phyloP scores from a whole-genome alignment of 2,113 vertebrate species.

The Vulpes lagopus region DNA sequence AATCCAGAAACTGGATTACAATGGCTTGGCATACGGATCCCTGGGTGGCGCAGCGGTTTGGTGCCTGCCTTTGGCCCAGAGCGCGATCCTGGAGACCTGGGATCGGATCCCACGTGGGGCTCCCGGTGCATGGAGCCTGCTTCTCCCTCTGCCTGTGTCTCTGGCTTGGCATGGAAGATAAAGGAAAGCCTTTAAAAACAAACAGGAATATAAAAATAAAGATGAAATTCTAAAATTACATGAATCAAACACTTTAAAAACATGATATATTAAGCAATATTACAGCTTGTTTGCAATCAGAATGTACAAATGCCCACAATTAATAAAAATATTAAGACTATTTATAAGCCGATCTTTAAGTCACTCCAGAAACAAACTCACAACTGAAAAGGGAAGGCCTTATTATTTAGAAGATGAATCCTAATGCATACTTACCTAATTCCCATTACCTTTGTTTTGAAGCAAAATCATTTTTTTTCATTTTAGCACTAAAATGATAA shows the following conservation, averaged over 20 bases:
- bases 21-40: background rate
- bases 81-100: too few species aligned
- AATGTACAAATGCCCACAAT: background rate
- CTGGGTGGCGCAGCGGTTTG: too few species aligned
- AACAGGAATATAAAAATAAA: background rate
- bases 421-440: conserved; percentile 8
- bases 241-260: background rate
- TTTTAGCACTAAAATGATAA: background rate
- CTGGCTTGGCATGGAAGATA: background rate
- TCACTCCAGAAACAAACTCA: background rate
- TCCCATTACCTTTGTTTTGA: conserved; percentile 51
- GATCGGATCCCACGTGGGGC: too few species aligned
- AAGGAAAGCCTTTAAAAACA: background rate
- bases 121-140: too few species aligned
- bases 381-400: background rate
- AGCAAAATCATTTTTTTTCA: background rate
- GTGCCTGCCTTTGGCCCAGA: too few species aligned
- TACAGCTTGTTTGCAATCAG: background rate
- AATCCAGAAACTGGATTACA: background rate
- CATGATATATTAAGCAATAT: background rate
- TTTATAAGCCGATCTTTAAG: background rate
- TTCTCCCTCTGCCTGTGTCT: too few species aligned
- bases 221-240: background rate
- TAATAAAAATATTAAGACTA: background rate
- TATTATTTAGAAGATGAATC: background rate